Conservation (phyloP, 2,113 vertebrate genomes). For the Sterrhoptilus dennistouni region DNA sequence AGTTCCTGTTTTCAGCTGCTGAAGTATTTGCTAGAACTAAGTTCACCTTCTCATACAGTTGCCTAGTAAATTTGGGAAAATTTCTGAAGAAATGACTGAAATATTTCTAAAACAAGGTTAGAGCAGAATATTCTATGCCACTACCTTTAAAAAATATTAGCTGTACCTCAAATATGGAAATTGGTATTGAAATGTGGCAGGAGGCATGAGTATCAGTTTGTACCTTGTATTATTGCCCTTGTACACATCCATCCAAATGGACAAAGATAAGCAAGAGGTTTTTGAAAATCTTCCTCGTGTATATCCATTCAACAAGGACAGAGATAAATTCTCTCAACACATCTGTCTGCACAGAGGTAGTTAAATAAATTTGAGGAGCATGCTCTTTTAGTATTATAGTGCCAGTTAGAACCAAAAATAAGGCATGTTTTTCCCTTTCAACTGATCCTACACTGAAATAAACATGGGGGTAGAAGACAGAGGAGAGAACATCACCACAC, state of each 20-base stretch:
- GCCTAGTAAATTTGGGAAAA: neutral
- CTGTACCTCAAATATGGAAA: neutral
- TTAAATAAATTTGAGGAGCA: neutral
- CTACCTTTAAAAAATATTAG: neutral
- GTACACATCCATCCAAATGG: neutral
- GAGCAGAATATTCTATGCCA: neutral
- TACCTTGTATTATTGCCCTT: neutral
- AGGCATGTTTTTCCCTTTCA: neutral
- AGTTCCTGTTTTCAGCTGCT: neutral
- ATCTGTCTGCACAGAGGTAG: neutral
- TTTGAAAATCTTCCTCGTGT: neutral
- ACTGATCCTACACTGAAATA: neutral
- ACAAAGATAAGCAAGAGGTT: neutral
- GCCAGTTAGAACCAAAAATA: neutral
- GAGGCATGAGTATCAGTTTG: neutral
- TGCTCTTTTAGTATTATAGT: neutral
- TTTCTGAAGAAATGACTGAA: neutral
- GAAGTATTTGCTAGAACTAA: neutral
- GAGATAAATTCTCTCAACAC: neutral
- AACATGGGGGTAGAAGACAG: neutral
- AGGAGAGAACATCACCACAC: neutral
- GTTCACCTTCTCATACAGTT: neutral
- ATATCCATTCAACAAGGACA: neutral
- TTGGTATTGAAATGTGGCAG: neutral
- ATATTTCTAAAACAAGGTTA: neutral